Base-by-base conservation (phyloP, 2,113 vertebrate genomes). In the Seriola aureovittata region DNA sequence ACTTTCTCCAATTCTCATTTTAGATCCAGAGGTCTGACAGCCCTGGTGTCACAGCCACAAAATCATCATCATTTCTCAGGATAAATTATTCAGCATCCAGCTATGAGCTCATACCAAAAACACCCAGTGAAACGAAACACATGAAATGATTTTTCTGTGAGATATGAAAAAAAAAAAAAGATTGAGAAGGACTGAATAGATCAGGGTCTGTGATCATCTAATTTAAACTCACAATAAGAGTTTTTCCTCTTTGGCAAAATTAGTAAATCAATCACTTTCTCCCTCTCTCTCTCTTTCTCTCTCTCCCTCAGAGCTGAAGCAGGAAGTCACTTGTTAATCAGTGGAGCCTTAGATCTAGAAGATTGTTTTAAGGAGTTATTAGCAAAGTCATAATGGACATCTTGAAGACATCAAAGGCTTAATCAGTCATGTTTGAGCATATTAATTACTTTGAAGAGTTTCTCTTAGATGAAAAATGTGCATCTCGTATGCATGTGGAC, bases 231-330 rank as follows among this genome's bases (percentile, higher is more conserved):
- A 63, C 63, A 66, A 50, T 63, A 42, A 58, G 62, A 38, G 44
- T 76, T 71, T 70, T 79, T 71, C 48, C 58, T 72, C 54, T 59
- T 86, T 75, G 81, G 1, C 48, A 16, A 71, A 82, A 75, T 86
- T 67, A 71, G 21, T 66, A 52, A 86, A 82, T 86, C 59, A 82
- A 70, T 29, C 29, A 29, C 29, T 29, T 29, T 3, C 34, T 36
- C 3, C 6, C 34, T 36, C 34, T 67, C 66, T 52, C 66, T 82
- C 60, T n/a, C 29, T 52, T 1, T 36, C 23, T 60, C 29, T 42
- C 40, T 10, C 10, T 42, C 40, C 29, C 40, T 60, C 36, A 17
- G 60, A 67, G 46, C 58, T 19, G 32, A 59, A 62, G 69, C 66
- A 19, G 52, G 73, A 62, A 36, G 23, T 25, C 32, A 4, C 25